Conservation (phyloP, 2,888 invertebrate species). For the Elmis aenea region DNA sequence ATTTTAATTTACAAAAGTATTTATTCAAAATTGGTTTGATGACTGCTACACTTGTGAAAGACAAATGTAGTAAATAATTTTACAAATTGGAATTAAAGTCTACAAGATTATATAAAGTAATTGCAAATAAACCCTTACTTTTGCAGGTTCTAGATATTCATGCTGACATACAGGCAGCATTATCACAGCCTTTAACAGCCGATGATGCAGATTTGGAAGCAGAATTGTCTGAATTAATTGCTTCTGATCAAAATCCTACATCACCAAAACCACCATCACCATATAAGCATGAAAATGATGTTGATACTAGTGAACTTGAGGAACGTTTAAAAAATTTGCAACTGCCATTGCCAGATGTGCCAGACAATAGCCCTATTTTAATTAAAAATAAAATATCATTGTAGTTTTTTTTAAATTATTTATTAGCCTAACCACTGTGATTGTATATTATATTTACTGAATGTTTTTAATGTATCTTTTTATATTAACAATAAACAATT, state of each 20-base stretch:
- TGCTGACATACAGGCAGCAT: slow-evolving; percentile 53
- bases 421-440: too few species aligned
- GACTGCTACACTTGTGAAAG: too few species aligned
- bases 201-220: slow-evolving; percentile 62
- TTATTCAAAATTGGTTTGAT: too few species aligned
- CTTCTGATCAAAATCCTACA: slow-evolving; percentile 9
- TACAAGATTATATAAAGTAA: too few species aligned
- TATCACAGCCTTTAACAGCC: slow-evolving; percentile 50
- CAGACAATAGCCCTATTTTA: too few species aligned
- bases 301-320: slow-evolving; percentile 28
- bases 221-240: slow-evolving; percentile 59
- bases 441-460: too few species aligned
- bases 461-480: too few species aligned
- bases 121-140: too few species aligned
- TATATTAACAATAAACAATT: too few species aligned
- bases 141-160: slow-evolving; percentile 55
- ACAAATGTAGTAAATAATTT: too few species aligned
- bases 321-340: slow-evolving; percentile 29
- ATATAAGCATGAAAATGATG: slow-evolving; percentile 25
- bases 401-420: slow-evolving; percentile 13
- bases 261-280: slow-evolving; percentile 8
- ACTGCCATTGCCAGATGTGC: slow-evolving; percentile 37
- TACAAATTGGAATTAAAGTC: too few species aligned
- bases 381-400: slow-evolving; percentile 8
- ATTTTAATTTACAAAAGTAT: too few species aligned